A percentile compares a stretch with the other conserved stretches of the same genome.
Conservation (phyloP, 1,140 invertebrate species). For the Dufourea novaeangliae region DNA sequence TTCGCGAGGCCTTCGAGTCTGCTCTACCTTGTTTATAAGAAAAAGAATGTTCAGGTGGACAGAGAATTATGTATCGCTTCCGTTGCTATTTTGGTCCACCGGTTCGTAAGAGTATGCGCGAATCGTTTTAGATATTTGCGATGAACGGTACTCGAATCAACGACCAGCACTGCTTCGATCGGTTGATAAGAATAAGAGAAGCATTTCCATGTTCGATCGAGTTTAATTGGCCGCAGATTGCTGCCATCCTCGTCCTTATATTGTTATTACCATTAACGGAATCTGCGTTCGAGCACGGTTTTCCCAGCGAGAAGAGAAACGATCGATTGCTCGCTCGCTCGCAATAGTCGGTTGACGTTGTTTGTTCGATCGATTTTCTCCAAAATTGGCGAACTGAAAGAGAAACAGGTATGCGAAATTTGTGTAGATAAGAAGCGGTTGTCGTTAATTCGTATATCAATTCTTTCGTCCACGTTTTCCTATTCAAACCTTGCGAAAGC, state of each 20-base stretch:
- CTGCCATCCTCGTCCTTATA: conserved; percentile 1
- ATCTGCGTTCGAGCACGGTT: background rate
- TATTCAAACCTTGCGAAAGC: no score
- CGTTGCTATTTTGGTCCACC: background rate
- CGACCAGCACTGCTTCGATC: background rate
- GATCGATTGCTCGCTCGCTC: no score
- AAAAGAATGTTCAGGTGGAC: background rate
- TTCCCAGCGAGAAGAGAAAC: background rate
- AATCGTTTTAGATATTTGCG: background rate
- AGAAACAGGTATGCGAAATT: no score
- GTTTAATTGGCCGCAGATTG: background rate
- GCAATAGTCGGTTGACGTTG: no score
- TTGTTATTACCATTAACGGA: background rate
- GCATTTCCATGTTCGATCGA: background rate
- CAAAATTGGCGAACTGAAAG: no score
- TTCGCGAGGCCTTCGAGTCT: background rate
- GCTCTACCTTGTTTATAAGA: background rate
- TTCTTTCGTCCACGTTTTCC: background rate
- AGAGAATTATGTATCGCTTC: background rate
- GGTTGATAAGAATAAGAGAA: background rate
- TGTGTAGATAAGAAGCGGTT: no score
- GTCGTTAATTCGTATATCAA: background rate
- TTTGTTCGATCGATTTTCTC: no score
- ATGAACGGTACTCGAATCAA: background rate
- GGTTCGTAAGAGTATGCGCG: background rate